Percentiles rank a stretch among this genome's conserved stretches.
Evolutionary conservation across 1,140 invertebrate genomes (phyloP).

Genomic region (Microplitis demolitor): DNA sequence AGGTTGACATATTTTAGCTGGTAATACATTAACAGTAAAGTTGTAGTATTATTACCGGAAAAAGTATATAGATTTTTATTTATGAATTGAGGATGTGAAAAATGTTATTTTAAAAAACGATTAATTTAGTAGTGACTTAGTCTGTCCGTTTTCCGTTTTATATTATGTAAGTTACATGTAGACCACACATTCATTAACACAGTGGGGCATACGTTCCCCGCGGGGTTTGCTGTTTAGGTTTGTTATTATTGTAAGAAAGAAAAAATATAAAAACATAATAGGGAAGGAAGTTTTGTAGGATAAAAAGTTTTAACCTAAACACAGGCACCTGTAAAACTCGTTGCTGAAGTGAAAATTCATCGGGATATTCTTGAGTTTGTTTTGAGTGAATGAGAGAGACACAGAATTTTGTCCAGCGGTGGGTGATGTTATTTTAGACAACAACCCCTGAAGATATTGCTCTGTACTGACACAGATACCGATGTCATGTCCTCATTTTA

Average conservation of each 20-base stretch:
- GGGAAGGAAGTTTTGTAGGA: neutral
- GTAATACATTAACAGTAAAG: too few relatives aligned
- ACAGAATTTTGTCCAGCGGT: neutral
- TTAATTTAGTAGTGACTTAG: too few relatives aligned
- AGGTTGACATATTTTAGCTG: too few relatives aligned
- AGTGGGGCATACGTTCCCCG: neutral
- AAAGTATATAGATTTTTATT: too few relatives aligned
- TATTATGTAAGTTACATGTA: neutral
- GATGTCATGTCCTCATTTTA: neutral
- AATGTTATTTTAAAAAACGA: too few relatives aligned
- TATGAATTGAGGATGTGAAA: too few relatives aligned
- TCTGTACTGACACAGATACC: slow-evolving; percentile 17
- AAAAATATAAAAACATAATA: neutral
- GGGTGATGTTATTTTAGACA: slow-evolving; percentile 31
- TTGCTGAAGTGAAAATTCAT: slow-evolving; percentile 5
- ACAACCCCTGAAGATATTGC: slow-evolving; percentile 22
- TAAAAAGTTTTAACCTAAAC: neutral
- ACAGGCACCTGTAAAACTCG: slow-evolving; percentile 15
- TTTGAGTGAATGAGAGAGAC: too few relatives aligned
- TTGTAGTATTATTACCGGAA: too few relatives aligned
- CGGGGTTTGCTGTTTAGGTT: too few relatives aligned
- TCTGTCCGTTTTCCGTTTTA: too few relatives aligned
- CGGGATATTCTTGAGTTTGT: slow-evolving; percentile 9
- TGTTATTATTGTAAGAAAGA: slow-evolving; percentile 11
- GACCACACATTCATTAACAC: neutral